Percentiles rank a stretch among this genome's conserved stretches.
Conservation (phyloP, 30 jellyfish, hydroid and myxozoan species). For the Hydra vulgaris region DNA sequence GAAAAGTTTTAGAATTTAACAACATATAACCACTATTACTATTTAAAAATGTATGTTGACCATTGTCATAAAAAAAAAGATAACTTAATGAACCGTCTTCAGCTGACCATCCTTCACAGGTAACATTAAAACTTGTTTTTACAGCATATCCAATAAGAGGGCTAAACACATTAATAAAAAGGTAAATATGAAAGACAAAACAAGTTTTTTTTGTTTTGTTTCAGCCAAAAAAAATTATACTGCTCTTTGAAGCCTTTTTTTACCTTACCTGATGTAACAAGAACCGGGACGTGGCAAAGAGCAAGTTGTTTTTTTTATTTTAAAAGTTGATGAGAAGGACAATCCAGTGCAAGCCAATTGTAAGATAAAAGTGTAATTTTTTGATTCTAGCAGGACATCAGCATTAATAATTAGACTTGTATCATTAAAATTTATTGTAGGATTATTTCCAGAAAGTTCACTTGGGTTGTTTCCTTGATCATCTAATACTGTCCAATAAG, state of each 20-base stretch:
- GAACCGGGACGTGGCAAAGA: background rate
- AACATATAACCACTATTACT: constrained; percentile 26
- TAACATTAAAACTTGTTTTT: background rate
- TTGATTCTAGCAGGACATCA: background rate
- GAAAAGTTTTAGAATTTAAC: constrained; percentile 35
- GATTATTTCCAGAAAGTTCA: background rate
- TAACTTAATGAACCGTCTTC: background rate
- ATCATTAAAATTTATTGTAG: background rate
- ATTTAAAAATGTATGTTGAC: constrained; percentile 25
- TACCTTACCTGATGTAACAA: background rate
- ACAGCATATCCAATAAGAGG: background rate
- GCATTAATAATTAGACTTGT: background rate
- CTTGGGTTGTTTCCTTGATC: background rate
- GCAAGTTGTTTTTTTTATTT: background rate
- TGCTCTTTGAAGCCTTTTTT: background rate
- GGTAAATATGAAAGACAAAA: too few relatives aligned
- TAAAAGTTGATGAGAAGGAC: background rate
- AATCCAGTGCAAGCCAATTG: background rate
- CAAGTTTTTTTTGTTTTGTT: too few relatives aligned
- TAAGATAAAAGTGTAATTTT: background rate
- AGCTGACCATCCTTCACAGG: background rate
- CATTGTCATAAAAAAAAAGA: background rate
- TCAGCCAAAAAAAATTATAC: background rate
- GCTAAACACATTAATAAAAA: too few relatives aligned
- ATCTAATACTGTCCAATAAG: background rate